Percentiles rank a stretch among this genome's conserved stretches.
These are phyloP conservation scores for Lordiphosa andalusiaca DNA, from an alignment of 2,888 invertebrate species.

Conservation along the genomic window DNA sequence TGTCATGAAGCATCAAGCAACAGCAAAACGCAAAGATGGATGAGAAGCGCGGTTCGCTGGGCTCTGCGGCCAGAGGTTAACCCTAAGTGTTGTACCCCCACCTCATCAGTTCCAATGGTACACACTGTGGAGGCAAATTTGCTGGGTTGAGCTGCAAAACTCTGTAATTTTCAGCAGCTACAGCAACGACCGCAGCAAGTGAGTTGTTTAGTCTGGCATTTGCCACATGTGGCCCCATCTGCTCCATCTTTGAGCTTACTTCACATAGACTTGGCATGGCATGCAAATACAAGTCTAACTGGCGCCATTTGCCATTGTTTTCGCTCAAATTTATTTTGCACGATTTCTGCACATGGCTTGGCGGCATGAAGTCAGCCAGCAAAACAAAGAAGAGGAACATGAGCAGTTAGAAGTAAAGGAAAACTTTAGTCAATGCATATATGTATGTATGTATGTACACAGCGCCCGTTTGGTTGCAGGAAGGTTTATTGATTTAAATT, in stretches of 20 bases:
- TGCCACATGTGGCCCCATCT: constrained; percentile 20
- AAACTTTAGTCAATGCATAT: constrained; percentile 23
- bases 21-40: constrained; percentile 15
- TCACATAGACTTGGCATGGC: constrained; percentile 19
- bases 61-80: constrained; percentile 58
- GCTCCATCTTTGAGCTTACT: constrained; percentile 6
- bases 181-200: constrained; percentile 16
- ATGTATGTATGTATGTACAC: neutral
- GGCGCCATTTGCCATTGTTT: constrained; percentile 30
- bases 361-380: constrained; percentile 17
- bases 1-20: constrained; percentile 47
- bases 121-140: constrained; percentile 46
- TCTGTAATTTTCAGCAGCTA: constrained; percentile 50
- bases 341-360: constrained; percentile 21
- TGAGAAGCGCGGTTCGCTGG: constrained; percentile 3
- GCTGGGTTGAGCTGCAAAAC: constrained; percentile 50
- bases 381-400: constrained; percentile 10
- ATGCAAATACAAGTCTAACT: constrained; percentile 30
- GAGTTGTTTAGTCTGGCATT: constrained; percentile 24
- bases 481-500: no score
- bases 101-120: constrained; percentile 9
- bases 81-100: constrained; percentile 62
- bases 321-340: constrained; percentile 23
- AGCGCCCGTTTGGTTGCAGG: no score
- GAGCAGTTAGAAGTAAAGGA: constrained; percentile 9